Evolutionary conservation across 2,888 invertebrate genomes (phyloP), one percentile per base, ranked within the genome.

Genomic region (Drosophila picticornis): DNA sequence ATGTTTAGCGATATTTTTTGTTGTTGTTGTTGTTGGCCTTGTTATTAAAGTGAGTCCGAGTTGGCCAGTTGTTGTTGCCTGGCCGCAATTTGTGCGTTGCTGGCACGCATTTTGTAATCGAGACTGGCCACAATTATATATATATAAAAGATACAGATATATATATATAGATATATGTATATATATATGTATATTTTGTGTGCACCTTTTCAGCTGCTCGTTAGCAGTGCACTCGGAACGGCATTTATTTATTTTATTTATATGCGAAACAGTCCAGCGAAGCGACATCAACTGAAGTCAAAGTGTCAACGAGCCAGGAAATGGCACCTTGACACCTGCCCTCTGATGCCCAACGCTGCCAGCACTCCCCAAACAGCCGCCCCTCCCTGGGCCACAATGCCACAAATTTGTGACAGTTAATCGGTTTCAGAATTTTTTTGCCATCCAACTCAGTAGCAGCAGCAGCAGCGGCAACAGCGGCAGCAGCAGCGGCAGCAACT

Each of bases 51-150:
- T n/a, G 74, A 69, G 72, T 77, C 77, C 38, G 69, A 69, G 71
- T 75, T 66, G 19, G 43, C 43, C 67, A 40, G 3, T 51, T 40
- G 50, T 27, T 34, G 51, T 46, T 52, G 74, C 61, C 75, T 79
- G 79, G 65, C 63, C 72, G 79, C 83, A 87, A 38, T 65, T 67
- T 79, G 84, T 81, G 79, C 82, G 76, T 72, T 84, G 60, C 76
- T 46, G 50, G 31, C 75, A 79, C 71, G 68, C 73, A 72, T 74
- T 75, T 69, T 81, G 85, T 81, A 87, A 86, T 87, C 83, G 88
- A 86, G 89, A 82, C 83, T 77, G 89, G 77, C 88, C 90, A 77
- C 88, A 87, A 84, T 82, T 79, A 67, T 10, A 19, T 4, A 36
- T 13, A 25, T 36, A 34, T 53, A 16, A 9, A 19, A 51, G 6